phyloP scores from a whole-genome alignment of 2,888 invertebrate genomes.

The Pseudeuparius sepicola region DNA sequence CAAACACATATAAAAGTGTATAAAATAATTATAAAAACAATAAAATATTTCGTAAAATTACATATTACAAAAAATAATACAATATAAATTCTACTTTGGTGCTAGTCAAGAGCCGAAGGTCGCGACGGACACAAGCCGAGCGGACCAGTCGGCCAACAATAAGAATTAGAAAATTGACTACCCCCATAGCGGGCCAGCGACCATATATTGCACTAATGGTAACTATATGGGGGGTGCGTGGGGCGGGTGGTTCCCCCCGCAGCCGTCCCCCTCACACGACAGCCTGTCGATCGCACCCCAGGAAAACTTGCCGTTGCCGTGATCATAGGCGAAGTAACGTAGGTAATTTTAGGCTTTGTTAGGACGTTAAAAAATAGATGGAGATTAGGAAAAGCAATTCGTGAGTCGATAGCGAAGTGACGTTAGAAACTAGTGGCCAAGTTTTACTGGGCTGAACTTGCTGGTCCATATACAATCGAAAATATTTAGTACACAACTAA shows the following conservation, averaged over 20 bases:
- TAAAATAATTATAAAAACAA: constrained; percentile 41
- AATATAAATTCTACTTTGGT: constrained; percentile 37
- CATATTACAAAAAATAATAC: constrained; percentile 34
- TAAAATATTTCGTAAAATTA: constrained; percentile 36
- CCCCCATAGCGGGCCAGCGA: constrained; percentile 35
- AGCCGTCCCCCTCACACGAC: too few relatives aligned
- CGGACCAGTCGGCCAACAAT: constrained; percentile 37
- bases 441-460: neutral
- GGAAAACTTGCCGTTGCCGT: too few relatives aligned
- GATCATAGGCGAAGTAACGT: too few relatives aligned
- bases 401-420: too few relatives aligned
- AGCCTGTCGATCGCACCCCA: too few relatives aligned
- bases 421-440: too few relatives aligned
- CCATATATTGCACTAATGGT: constrained; percentile 41
- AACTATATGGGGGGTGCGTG: too few relatives aligned
- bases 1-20: constrained; percentile 42
- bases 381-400: too few relatives aligned
- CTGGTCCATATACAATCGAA: constrained; percentile 23
- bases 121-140: constrained; percentile 34
- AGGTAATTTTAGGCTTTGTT: too few relatives aligned
- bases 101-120: constrained; percentile 36
- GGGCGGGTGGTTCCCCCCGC: too few relatives aligned
- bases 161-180: constrained; percentile 40
- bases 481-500: constrained; percentile 29
- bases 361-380: too few relatives aligned